These are phyloP conservation scores for Channa argus DNA, from an alignment of 2,113 vertebrate genomes.

Conservation along the genomic window DNA sequence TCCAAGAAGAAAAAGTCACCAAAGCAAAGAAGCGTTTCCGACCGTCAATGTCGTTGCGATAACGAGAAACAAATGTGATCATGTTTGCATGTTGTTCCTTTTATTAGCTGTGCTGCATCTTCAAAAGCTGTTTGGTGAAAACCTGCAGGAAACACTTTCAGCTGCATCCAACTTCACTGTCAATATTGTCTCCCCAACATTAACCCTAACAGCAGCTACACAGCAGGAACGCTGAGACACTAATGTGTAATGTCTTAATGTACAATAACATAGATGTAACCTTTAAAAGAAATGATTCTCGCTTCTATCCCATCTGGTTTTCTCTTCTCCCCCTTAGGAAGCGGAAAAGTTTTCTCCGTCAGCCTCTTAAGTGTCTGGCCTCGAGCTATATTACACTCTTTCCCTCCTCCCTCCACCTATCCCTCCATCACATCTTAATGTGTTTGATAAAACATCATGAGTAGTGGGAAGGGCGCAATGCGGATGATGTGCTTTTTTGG, in stretches of 20 bases:
- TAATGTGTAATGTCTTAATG: conserved; percentile 53
- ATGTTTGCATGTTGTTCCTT: conserved; percentile 11
- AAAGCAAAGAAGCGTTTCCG: conserved; percentile 7
- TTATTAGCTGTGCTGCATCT: conserved; percentile 22
- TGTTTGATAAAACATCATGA: conserved; percentile 87
- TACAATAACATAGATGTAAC: conserved; percentile 26
- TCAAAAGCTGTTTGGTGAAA: conserved; percentile 15
- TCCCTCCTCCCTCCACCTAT: conserved; percentile 42
- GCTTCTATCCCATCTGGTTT: neutral
- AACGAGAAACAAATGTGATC: conserved; percentile 18
- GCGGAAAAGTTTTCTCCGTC: conserved; percentile 63
- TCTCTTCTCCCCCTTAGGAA: conserved; percentile 24
- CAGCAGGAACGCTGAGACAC: neutral
- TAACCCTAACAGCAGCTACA: conserved; percentile 23
- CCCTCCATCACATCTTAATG: conserved; percentile 77
- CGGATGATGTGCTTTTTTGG: conserved; percentile 80
- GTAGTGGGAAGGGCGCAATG: conserved; percentile 77
- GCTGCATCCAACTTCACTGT: conserved; percentile 19
- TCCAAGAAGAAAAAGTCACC: conserved; percentile 6
- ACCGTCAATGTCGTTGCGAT: neutral
- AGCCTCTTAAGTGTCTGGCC: conserved; percentile 68
- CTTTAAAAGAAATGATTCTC: conserved; percentile 29
- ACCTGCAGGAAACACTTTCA: conserved; percentile 21
- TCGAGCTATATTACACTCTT: conserved; percentile 62
- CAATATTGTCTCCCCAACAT: conserved; percentile 34